phyloP scores from a whole-genome alignment of 2,797 vertebrate genomes.

The Cetoscarus ocellatus region DNA sequence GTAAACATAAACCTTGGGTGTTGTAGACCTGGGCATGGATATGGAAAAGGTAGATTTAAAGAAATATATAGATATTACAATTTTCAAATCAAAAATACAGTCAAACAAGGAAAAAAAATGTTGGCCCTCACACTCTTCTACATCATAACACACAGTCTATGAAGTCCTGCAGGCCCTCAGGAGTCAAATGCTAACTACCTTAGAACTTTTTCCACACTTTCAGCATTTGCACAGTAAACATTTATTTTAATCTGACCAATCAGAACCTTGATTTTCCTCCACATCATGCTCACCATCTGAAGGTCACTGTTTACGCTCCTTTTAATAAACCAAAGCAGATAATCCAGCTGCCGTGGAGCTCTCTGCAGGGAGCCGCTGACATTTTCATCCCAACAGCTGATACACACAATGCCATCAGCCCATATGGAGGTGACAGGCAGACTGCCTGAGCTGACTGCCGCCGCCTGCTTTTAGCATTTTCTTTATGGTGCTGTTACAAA shows the following conservation, averaged over 20 bases:
- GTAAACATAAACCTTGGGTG: no score
- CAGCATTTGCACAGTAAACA: not conserved
- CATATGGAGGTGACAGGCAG: conserved; percentile 48
- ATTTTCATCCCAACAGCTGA: conserved; percentile 49
- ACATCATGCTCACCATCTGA: conserved; percentile 5
- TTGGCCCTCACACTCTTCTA: no score
- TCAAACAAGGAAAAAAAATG: no score
- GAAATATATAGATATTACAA: no score
- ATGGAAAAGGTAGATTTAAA: no score
- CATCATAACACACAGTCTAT: no score
- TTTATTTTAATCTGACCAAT: not conserved
- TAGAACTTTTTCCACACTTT: not conserved
- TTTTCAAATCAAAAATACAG: no score
- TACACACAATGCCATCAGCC: conserved; percentile 18
- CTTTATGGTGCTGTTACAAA: not conserved
- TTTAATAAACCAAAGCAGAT: conserved; percentile 34
- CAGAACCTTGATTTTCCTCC: not conserved
- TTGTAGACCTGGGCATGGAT: no score
- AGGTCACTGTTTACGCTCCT: conserved; percentile 46
- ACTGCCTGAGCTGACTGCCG: conserved; percentile 4
- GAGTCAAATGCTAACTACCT: no score
- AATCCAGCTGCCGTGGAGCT: conserved; percentile 46
- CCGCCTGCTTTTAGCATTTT: not conserved
- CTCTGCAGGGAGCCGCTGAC: conserved; percentile 39
- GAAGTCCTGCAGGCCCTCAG: no score